phyloP scores from a whole-genome alignment of 1,140 invertebrate species.

The Ooceraea biroi region DNA sequence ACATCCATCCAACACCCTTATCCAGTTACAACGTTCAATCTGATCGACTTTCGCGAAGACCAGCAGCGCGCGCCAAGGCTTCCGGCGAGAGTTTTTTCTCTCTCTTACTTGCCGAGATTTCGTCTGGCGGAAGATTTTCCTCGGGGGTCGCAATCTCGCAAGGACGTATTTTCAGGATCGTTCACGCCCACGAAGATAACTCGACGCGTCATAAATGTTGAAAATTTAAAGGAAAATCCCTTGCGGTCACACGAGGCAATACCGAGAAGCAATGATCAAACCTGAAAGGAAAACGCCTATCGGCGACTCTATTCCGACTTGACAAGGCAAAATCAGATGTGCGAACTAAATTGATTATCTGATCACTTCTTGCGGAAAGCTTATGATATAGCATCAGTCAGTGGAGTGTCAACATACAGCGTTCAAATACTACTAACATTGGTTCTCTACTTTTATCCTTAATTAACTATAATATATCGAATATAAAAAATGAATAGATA shows the following conservation, averaged over 20 bases:
- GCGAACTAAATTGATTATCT: background rate
- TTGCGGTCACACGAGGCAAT: conserved; percentile 36
- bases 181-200: conserved; percentile 37
- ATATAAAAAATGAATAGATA: background rate
- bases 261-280: conserved; percentile 42
- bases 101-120: conserved; percentile 57
- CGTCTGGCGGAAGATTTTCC: conserved; percentile 28
- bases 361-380: background rate
- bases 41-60: conserved; percentile 53
- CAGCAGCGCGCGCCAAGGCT: background rate
- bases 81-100: background rate
- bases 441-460: background rate
- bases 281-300: conserved; percentile 20
- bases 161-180: conserved; percentile 53
- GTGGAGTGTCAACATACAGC: background rate
- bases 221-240: conserved; percentile 63
- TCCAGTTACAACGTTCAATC: conserved; percentile 64
- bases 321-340: background rate
- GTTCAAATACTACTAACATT: background rate
- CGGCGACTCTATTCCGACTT: conserved; percentile 14
- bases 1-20: conserved; percentile 54
- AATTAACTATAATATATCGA: background rate
- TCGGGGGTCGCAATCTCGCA: conserved; percentile 57
- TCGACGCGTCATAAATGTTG: conserved; percentile 46
- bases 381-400: background rate